A percentile compares a stretch with the other conserved stretches of the same genome.
Evolutionary conservation across 2,113 vertebrate species (phyloP).

Genomic region (Pseudorectes ferrugineus): DNA sequence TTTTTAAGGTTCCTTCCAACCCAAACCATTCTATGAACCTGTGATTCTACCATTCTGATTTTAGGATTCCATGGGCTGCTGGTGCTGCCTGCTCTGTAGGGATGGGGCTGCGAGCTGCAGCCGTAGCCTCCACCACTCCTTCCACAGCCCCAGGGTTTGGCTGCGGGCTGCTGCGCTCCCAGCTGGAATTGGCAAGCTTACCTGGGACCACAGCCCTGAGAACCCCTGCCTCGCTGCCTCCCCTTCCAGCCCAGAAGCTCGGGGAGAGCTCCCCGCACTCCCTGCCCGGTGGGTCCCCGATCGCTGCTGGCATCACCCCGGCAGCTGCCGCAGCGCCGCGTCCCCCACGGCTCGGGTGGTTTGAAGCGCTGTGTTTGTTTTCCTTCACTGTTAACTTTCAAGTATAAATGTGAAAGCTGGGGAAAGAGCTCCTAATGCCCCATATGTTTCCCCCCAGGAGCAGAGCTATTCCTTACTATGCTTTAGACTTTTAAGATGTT

Average conservation of each 20-base stretch:
- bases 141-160: no score
- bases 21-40: not conserved
- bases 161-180: not conserved
- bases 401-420: conserved; percentile 3
- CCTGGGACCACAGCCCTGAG: not conserved
- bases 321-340: not conserved
- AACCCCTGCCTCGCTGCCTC: not conserved
- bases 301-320: not conserved
- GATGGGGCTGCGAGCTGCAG: not conserved
- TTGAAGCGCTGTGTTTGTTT: conserved; percentile 20
- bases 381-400: not conserved
- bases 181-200: not conserved
- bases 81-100: not conserved
- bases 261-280: not conserved
- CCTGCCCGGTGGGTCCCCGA: accelerated
- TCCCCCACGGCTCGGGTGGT: not conserved
- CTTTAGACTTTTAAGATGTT: not conserved
- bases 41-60: not conserved
- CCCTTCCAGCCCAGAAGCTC: not conserved
- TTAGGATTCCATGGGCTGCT: no score
- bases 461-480: not conserved
- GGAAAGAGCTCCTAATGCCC: conserved; percentile 21
- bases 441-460: conserved; percentile 30
- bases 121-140: accelerated
- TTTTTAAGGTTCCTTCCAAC: not conserved